Conservation (phyloP, 1,140 invertebrate species). For the Plutomurus gul region DNA sequence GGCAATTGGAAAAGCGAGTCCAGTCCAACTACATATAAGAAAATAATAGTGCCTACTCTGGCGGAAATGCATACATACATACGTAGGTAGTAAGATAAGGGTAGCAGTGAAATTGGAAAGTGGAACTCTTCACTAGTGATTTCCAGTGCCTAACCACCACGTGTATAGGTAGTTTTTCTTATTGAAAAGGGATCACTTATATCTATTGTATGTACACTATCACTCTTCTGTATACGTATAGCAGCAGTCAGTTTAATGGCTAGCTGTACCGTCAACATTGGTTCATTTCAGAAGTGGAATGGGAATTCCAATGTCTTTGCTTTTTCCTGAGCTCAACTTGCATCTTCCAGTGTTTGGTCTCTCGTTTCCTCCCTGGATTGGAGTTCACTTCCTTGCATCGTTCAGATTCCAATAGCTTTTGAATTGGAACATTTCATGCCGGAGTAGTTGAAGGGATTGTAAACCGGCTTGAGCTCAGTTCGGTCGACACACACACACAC, state of each 20-base stretch:
- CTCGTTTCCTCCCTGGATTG: background rate
- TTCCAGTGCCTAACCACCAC: no score
- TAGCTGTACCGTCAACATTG: background rate
- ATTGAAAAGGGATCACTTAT: no score
- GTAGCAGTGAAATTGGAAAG: no score
- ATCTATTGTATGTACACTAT: no score
- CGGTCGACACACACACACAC: background rate
- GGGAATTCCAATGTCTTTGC: slow-evolving; percentile 26
- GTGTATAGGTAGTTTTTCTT: no score
- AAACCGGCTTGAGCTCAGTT: background rate
- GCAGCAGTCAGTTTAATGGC: background rate
- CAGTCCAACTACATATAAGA: no score
- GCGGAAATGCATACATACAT: no score
- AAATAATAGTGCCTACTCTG: no score
- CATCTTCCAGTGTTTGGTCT: slow-evolving; percentile 8
- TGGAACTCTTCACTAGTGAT: no score
- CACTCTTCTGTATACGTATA: background rate
- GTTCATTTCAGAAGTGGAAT: background rate
- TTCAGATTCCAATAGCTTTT: slow-evolving; percentile 23
- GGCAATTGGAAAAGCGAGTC: no score
- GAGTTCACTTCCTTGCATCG: background rate
- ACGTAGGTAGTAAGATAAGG: no score
- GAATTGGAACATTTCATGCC: background rate
- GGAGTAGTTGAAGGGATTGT: background rate
- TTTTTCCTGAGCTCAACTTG: background rate